Conservation (phyloP, 2,888 invertebrate genomes). For the Pterostichus niger region DNA sequence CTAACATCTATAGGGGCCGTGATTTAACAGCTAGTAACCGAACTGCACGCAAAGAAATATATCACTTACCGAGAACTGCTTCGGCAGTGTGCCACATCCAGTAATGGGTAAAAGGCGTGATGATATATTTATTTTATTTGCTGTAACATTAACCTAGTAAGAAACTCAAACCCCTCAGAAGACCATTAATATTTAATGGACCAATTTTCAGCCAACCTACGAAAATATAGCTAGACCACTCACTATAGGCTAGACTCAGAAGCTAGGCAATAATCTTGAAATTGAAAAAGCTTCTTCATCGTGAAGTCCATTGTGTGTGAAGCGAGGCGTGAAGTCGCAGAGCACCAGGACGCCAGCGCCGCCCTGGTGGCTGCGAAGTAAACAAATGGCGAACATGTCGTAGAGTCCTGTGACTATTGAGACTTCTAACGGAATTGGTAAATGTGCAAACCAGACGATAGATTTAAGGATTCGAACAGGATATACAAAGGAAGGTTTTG, state of each 20-base stretch:
- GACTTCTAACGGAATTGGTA: slow-evolving; percentile 20
- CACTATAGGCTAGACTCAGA: not conserved
- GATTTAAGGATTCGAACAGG: not conserved
- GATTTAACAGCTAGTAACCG: no score
- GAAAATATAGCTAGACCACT: not conserved
- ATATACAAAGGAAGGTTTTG: not conserved
- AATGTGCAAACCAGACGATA: not conserved
- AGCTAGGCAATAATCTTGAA: slow-evolving; percentile 1
- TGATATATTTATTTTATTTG: no score
- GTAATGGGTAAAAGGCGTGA: no score
- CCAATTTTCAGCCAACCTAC: not conserved
- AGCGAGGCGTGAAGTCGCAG: slow-evolving; percentile 22
- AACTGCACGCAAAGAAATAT: no score
- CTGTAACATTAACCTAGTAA: not conserved
- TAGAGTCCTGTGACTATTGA: not conserved
- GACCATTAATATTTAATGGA: not conserved
- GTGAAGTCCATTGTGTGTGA: slow-evolving; percentile 23
- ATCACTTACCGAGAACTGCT: no score
- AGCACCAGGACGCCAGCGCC: slow-evolving; percentile 9
- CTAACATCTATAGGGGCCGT: no score
- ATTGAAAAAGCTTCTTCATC: slow-evolving; percentile 18
- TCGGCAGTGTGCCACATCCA: no score
- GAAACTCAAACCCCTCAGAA: not conserved
- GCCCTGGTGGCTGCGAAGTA: not conserved
- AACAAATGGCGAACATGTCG: slow-evolving; percentile 7